phyloP scores from a whole-genome alignment of 2,888 invertebrate species.

The Lasioglossum zephyrum region DNA sequence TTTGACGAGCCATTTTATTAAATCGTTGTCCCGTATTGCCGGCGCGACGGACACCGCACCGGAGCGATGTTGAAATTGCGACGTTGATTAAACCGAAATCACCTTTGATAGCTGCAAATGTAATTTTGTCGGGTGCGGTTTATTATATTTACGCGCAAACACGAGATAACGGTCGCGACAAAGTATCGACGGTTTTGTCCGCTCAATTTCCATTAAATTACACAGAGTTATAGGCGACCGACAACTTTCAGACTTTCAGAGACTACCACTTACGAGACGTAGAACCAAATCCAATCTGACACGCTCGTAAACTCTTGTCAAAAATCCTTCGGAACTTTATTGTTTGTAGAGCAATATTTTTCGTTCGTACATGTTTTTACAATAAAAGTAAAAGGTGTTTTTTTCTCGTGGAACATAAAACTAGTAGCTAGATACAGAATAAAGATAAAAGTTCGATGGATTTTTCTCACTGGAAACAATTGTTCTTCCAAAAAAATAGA shows the following conservation, averaged over 20 bases:
- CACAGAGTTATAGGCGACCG: background rate
- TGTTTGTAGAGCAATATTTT: background rate
- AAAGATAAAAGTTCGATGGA: background rate
- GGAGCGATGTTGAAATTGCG: conserved; percentile 34
- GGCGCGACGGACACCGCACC: background rate
- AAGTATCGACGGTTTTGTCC: background rate
- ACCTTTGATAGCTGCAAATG: conserved; percentile 43
- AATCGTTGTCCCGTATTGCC: background rate
- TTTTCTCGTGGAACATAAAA: background rate
- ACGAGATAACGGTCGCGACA: conserved; percentile 20
- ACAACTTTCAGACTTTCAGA: background rate
- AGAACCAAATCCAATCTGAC: background rate
- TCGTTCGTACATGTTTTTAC: background rate
- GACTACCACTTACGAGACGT: background rate
- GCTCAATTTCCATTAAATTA: conserved; percentile 15
- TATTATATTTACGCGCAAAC: conserved; percentile 46
- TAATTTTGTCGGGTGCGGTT: conserved; percentile 41
- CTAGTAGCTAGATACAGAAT: background rate
- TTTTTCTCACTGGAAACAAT: background rate
- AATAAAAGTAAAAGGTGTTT: background rate
- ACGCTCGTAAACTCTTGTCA: background rate
- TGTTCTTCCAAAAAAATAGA: background rate
- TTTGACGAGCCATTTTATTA: background rate
- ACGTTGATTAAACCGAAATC: conserved; percentile 43
- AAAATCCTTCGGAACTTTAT: background rate